These are phyloP conservation scores for Rhinolophus sinicus DNA, from an alignment of 2,113 vertebrate genomes.

Conservation along the genomic window DNA sequence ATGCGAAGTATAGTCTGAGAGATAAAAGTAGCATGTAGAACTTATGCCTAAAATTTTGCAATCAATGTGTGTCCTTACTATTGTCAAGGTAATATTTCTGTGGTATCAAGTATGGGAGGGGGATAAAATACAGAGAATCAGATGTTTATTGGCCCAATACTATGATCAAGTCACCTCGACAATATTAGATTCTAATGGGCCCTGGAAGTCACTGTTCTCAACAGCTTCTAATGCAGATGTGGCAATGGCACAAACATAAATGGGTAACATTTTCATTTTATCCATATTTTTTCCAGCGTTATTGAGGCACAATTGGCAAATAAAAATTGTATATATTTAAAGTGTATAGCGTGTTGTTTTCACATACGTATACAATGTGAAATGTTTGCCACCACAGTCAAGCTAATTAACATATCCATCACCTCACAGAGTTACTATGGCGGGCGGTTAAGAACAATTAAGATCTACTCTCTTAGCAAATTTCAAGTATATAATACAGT, in stretches of 20 bases:
- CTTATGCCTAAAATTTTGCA: constrained; percentile 20
- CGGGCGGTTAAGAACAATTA: neutral
- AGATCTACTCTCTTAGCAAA: neutral
- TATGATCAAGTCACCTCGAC: neutral
- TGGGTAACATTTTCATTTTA: neutral
- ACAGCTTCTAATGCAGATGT: neutral
- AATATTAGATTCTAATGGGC: neutral
- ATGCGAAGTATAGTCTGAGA: neutral
- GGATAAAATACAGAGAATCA: neutral
- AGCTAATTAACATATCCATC: neutral
- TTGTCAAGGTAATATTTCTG: neutral
- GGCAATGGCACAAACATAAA: neutral
- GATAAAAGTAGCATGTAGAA: neutral
- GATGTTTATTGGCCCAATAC: neutral
- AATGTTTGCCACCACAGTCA: neutral
- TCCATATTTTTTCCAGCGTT: neutral
- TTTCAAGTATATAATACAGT: neutral
- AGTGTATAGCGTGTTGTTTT: neutral
- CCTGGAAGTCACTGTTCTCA: neutral
- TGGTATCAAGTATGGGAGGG: neutral
- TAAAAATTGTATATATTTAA: neutral
- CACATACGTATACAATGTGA: neutral
- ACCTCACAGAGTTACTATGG: neutral
- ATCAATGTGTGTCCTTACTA: neutral
- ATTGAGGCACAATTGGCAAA: neutral